Base-by-base conservation (phyloP, 2,888 invertebrate genomes). In the Sthenelais limicola region DNA sequence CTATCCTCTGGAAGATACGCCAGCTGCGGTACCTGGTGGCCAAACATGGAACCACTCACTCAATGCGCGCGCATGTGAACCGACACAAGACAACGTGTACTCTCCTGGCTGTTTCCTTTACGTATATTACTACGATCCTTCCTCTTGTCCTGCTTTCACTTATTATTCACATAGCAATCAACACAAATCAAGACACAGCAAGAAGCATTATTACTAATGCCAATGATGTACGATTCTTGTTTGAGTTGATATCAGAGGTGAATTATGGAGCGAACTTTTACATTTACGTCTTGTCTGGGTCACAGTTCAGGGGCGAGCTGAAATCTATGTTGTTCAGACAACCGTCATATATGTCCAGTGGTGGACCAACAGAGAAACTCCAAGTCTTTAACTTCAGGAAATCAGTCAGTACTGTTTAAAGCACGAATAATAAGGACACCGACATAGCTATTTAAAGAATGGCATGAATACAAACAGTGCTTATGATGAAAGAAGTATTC, bases 191-290 rank as follows among this genome's bases (percentile, higher is more conserved):
- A 0, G 24, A 38, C 21, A 72, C 75, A 0, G 77, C 79, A 38
- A 48, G 47, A 24, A 28, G 43, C 32, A 54, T 82, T 7, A 75
- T 76, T 33, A n/a, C 70, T 7, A 62, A 74, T 3, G 51, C 80
- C 7, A 74, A 69, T 38, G 82, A 82, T 33, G 75, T 79, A 47
- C 49, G 74, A 2, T 76, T 80, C 15, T 26, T 82, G 4, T 73
- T 81, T 26, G 79, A 79, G 30, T 75, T 81, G 0, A 30, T 83
- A n/a, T 82, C 82, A 0, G 77, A 81, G 24, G 49, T 83, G 0
- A 85, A 83, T 72, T 85, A 83, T 71, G 81, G 78, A 5, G 74
- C 74, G 0, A 85, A 85, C 68, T 85, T 85, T 76, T 84, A 81
- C 73, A 83, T 84, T 30, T 85, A 85, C 72, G 81, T 84, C 12